Evolutionary conservation across 2,113 vertebrate genomes (phyloP), one percentile per base, ranked within the genome.

Genomic region (Hyaena hyaena): DNA sequence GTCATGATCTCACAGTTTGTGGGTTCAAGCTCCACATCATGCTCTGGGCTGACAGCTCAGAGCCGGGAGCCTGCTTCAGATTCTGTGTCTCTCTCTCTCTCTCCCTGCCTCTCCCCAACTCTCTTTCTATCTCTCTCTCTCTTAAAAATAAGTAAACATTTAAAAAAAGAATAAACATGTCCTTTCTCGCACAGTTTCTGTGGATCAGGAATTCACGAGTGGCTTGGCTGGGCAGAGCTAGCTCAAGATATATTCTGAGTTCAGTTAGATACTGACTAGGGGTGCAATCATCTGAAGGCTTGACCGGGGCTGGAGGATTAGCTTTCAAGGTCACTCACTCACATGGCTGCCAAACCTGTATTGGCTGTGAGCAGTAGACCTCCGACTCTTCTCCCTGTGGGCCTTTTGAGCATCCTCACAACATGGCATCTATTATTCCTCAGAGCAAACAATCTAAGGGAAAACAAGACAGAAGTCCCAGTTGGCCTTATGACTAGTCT

Each of bases 301-400:
- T 35, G 39, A 58, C 39, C 43, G 5, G 39, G 71, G 10, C 79
- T 43, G 69, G 33, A 71, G 74, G 65, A 43, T 43, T 77, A 14
- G 43, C 53, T 91, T 58, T 85, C 35, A 74, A 68, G 14, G 10
- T 4, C 73, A 53, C 48, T 50, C 23, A 58, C 11, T 68, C 12
- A 33, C 7, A 4, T 53, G 73, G 65, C 5, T 26, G 48, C 68
- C 48, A 58, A 33, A 7, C 11, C 50, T 2, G 31, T 63, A 8
- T 19, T 17, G 33, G 48, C 45, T 86, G 8, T 43, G 69, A 83
- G 19, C 5, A 74, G 48, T 68, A 63, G 16, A 3, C 24, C 33
- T 66, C 3, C 0, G 0, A 1, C 33, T 74, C 76, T 50, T 45
- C 58, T 93, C 48, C 2, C 23, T 5, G 2, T 6, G 43, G 15